phyloP scores from a whole-genome alignment of 2,888 invertebrate species.

The Ichneumon xanthorius region DNA sequence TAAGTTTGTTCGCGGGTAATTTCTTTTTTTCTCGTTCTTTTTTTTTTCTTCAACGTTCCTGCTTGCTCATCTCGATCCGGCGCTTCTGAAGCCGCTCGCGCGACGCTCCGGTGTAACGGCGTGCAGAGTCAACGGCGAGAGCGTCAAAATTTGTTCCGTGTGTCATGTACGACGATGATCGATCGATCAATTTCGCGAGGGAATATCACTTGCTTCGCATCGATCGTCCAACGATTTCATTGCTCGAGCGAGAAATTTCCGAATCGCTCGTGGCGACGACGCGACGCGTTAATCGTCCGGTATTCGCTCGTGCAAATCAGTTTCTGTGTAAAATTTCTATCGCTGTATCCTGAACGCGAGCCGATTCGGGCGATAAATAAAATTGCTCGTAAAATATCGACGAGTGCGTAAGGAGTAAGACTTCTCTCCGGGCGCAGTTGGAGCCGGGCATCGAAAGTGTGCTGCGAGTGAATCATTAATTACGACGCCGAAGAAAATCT shows the following conservation, averaged over 20 bases:
- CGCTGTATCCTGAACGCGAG: not conserved
- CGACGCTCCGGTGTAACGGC: not conserved
- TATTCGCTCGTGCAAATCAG: conserved; percentile 12
- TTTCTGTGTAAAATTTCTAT: conserved; percentile 5
- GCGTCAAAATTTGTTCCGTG: conserved; percentile 21
- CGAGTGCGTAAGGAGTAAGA: conserved; percentile 18
- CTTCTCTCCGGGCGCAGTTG: not conserved
- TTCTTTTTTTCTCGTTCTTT: conserved; percentile 6
- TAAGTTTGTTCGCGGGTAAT: conserved; percentile 21
- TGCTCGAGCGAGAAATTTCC: conserved; percentile 1
- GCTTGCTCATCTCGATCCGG: conserved; percentile 1
- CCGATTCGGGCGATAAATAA: not conserved
- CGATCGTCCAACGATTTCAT: conserved; percentile 16
- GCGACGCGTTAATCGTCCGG: conserved; percentile 6
- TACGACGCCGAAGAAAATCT: conserved; percentile 44
- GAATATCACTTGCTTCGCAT: conserved; percentile 2
- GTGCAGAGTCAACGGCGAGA: conserved; percentile 17
- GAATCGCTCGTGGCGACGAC: not conserved
- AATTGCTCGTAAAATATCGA: conserved; percentile 36
- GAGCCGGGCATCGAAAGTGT: conserved; percentile 14
- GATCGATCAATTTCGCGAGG: conserved; percentile 21
- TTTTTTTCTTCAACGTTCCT: not conserved
- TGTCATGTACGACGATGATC: conserved; percentile 40
- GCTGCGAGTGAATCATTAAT: conserved; percentile 51
- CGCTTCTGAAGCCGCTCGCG: not conserved